Base-by-base conservation (phyloP, 2,888 invertebrate genomes). In the Chouioia cunea region DNA sequence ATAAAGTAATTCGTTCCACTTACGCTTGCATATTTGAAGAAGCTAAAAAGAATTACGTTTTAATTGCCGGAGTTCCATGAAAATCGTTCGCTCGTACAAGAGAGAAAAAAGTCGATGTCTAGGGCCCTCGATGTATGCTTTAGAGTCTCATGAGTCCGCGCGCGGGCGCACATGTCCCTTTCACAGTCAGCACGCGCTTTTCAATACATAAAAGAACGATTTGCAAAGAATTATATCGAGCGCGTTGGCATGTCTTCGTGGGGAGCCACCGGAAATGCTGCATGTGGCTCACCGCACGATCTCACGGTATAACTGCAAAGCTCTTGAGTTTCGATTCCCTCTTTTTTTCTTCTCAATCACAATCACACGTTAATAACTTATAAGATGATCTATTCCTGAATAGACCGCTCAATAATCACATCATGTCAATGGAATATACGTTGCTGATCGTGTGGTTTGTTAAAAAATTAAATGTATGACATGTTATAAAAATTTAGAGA, bases 51-150 rank as follows among this genome's bases (percentile, higher is more conserved):
- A 66, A 64, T 65, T 60, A 58, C 43, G 20, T 44, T 67, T 63
- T 67, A 64, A 71, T 67, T 59, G 66, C 58, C 47, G 14, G 48
- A 71, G 63, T 64, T 56, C 43, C 18, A 18, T 46, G 53, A 67
- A 67, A 64, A 64, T 64, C 52, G 58, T 47, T 53, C 10, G 20
- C 18, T 56, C 0, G 4, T 14, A 1, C 50, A 16, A n/a, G n/a
- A 20, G 43, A 22, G 20, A 53, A 6, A 18, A 62, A 71, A 71
- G 70, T 71, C 70, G 62, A 71, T 36, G 36, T 70, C 59, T 54
- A 20, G 15, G 3, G 22, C 36, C 23, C 60, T 50, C 50, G 53
- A 47, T 22, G 23, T 44, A 60, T 59, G 18, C 54, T 43, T 20
- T 20, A 36, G 20, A 70, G 50, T 43, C 52, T 36, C 20, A 20